These are phyloP conservation scores for Lottia scabra DNA, from an alignment of 2,888 invertebrate species.

Conservation along the genomic window DNA sequence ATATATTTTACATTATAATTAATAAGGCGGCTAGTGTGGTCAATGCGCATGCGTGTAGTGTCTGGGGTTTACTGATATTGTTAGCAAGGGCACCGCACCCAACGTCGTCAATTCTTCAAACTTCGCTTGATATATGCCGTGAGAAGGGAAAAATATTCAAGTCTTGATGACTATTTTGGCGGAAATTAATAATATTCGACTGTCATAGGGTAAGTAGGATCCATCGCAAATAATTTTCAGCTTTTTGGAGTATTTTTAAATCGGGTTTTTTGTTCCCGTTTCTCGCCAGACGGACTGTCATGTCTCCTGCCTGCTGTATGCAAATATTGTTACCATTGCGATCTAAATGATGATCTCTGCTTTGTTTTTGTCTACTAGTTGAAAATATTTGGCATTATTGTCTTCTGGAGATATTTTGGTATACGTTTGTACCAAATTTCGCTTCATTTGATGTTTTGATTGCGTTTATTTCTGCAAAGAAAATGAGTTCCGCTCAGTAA, in stretches of 20 bases:
- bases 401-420: too few species aligned
- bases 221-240: not conserved
- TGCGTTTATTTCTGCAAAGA: too few species aligned
- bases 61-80: constrained; percentile 46
- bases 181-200: constrained; percentile 23
- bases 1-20: constrained; percentile 21
- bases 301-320: constrained; percentile 5
- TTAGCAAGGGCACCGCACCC: constrained; percentile 55
- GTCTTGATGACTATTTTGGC: constrained; percentile 24
- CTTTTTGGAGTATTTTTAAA: not conserved
- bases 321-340: not conserved
- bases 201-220: constrained; percentile 29
- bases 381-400: too few species aligned
- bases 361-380: too few species aligned
- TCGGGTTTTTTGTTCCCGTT: not conserved
- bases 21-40: constrained; percentile 18
- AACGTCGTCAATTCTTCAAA: constrained; percentile 21
- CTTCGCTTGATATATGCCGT: constrained; percentile 29
- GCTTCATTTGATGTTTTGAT: too few species aligned
- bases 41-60: constrained; percentile 50
- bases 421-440: too few species aligned
- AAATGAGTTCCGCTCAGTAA: too few species aligned
- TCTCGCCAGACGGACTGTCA: not conserved
- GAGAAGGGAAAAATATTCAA: constrained; percentile 21
- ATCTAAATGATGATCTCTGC: too few species aligned